Conservation (phyloP, 1,140 invertebrate genomes). For the Parasteatoda tepidariorum region DNA sequence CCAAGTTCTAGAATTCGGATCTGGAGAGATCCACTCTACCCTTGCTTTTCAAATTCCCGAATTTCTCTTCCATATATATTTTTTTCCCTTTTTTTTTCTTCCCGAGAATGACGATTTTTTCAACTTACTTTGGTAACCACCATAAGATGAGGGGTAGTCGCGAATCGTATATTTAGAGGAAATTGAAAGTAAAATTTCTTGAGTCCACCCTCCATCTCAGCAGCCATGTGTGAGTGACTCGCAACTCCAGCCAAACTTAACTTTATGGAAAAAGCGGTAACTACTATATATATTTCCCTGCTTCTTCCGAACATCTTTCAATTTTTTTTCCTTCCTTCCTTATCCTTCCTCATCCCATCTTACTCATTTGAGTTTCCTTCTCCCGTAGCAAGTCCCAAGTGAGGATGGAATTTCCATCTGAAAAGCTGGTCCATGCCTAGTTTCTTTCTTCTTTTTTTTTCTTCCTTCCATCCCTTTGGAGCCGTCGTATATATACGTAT, state of each 20-base stretch:
- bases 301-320: conserved; percentile 8
- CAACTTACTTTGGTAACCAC: too few relatives aligned
- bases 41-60: background rate
- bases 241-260: conserved; percentile 21
- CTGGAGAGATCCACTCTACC: background rate
- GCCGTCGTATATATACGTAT: conserved; percentile 21
- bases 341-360: conserved; percentile 19
- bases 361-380: conserved; percentile 54
- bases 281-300: background rate
- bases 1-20: conserved; percentile 3
- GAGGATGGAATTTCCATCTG: conserved; percentile 60
- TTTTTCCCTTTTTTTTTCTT: background rate
- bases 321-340: background rate
- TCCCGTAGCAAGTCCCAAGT: conserved; percentile 33
- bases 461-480: background rate
- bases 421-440: conserved; percentile 42
- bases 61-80: background rate
- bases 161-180: conserved; percentile 47
- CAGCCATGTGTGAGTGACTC: background rate
- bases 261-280: background rate
- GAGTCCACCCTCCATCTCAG: background rate
- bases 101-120: too few relatives aligned
- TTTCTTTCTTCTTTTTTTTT: conserved; percentile 6
- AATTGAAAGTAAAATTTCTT: conserved; percentile 58
- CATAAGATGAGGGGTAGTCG: too few relatives aligned